phyloP scores from a whole-genome alignment of 2,797 vertebrate species.

The Pampus argenteus region DNA sequence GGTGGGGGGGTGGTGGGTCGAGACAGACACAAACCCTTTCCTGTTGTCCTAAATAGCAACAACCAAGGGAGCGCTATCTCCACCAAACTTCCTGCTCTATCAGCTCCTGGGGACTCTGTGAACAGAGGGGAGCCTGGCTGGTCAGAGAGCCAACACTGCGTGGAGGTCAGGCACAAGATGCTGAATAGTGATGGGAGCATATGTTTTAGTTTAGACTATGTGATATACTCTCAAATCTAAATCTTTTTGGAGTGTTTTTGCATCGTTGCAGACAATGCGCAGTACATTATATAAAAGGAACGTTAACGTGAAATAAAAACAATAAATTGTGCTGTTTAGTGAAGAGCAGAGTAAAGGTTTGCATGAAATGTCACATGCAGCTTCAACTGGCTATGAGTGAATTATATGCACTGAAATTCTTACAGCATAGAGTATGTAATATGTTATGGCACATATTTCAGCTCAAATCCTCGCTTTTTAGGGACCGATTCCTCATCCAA shows the following conservation, averaged over 20 bases:
- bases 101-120: slow-evolving; percentile 60
- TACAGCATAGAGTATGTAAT: background rate
- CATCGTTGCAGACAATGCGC: background rate
- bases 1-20: slow-evolving; percentile 27
- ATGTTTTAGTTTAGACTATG: background rate
- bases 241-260: background rate
- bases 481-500: background rate
- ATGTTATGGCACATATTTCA: slow-evolving; percentile 10
- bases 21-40: slow-evolving; percentile 77
- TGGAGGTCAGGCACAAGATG: slow-evolving; percentile 13
- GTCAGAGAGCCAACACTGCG: slow-evolving; percentile 35
- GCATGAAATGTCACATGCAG: background rate
- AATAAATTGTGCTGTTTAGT: background rate
- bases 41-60: slow-evolving; percentile 81
- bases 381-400: background rate
- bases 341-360: background rate
- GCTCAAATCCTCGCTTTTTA: slow-evolving; percentile 14
- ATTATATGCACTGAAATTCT: background rate
- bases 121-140: slow-evolving; percentile 39
- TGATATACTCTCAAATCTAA: background rate
- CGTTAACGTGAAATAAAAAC: background rate
- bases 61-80: slow-evolving; percentile 68
- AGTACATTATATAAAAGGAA: background rate
- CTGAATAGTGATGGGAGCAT: slow-evolving; percentile 7
- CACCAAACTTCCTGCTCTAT: slow-evolving; percentile 70